Conservation (phyloP, 2,888 invertebrate species). For the Autographa pulchrina region DNA sequence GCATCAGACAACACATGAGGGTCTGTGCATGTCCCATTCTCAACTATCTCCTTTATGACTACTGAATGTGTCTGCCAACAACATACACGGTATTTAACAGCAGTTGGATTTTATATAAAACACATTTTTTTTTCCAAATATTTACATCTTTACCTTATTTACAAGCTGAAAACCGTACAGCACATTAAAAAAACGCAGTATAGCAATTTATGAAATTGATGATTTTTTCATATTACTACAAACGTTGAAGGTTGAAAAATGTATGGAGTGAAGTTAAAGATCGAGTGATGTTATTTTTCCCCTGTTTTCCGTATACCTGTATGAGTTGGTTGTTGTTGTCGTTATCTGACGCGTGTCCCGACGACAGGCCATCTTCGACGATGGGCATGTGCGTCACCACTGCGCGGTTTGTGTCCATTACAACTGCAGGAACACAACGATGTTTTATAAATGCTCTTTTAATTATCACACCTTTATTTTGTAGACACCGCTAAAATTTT, state of each 20-base stretch:
- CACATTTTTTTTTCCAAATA: no score
- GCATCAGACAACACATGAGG: slow-evolving; percentile 91
- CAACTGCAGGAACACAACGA: slow-evolving; percentile 57
- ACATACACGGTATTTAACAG: slow-evolving; percentile 17
- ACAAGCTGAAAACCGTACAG: no score
- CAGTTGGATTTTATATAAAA: not conserved
- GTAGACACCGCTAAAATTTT: no score
- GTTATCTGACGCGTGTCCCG: slow-evolving; percentile 97
- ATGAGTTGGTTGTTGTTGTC: slow-evolving; percentile 93
- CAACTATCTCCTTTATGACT: slow-evolving; percentile 83
- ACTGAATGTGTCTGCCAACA: slow-evolving; percentile 78
- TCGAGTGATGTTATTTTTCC: not conserved
- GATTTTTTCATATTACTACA: no score
- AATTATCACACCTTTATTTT: no score
- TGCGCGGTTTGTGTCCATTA: slow-evolving; percentile 83
- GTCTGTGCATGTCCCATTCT: slow-evolving; percentile 93
- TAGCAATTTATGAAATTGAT: no score
- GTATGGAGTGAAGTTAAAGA: not conserved
- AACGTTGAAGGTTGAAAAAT: not conserved
- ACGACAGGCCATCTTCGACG: slow-evolving; percentile 97
- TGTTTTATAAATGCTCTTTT: not conserved
- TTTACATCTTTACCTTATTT: no score
- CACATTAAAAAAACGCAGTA: no score
- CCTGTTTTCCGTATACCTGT: slow-evolving; percentile 26
- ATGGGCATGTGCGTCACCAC: slow-evolving; percentile 94